Evolutionary conservation across 2,113 vertebrate species (phyloP), one percentile per base, ranked within the genome.

Genomic region (Dasyprocta punctata): DNA sequence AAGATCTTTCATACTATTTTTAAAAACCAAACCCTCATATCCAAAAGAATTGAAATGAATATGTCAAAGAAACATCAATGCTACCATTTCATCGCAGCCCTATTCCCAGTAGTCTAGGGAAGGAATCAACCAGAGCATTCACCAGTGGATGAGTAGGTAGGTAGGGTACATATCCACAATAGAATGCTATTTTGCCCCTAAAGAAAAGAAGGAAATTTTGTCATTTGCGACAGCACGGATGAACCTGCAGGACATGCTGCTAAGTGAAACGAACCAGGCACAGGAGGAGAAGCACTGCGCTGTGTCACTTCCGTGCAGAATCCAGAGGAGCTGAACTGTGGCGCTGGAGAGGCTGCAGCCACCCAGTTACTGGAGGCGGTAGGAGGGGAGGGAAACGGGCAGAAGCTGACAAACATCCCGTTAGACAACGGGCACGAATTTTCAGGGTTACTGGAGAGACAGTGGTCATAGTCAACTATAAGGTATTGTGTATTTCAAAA

Each of bases 121-220:
- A 0, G 12, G 69, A 44, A 36, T 10, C 9, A 30, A 56, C 5
- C 3, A 4, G 20, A 13, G 11, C 24, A 1, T 13, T 9, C 3
- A 22, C 0, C 26, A 14, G 24, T 56, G 28, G 20, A 54, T 14
- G 33, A 38, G 24, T 2, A 1, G 17, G 49, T 33, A 26, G 26
- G 30, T 7, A 3, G 24, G 19, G 20, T 36, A 16, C 20, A 22
- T 19, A 36, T 3, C 38, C 10, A 24, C 28, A 44, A 3, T 41
- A n/a, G n/a, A n/a, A n/a, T n/a, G n/a, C n/a, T n/a, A n/a, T n/a
- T n/a, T n/a, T n/a, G n/a, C n/a, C n/a, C n/a, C n/a, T n/a, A n/a
- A n/a, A n/a, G n/a, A n/a, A n/a, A n/a, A n/a, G n/a, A n/a, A n/a
- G n/a, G n/a, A n/a, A n/a, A n/a, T n/a, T n/a, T n/a, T n/a, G n/a